A percentile compares a stretch with the other conserved stretches of the same genome.
These are phyloP conservation scores for Simalia tracyae DNA, from an alignment of 2,797 vertebrate genomes.

Conservation along the genomic window DNA sequence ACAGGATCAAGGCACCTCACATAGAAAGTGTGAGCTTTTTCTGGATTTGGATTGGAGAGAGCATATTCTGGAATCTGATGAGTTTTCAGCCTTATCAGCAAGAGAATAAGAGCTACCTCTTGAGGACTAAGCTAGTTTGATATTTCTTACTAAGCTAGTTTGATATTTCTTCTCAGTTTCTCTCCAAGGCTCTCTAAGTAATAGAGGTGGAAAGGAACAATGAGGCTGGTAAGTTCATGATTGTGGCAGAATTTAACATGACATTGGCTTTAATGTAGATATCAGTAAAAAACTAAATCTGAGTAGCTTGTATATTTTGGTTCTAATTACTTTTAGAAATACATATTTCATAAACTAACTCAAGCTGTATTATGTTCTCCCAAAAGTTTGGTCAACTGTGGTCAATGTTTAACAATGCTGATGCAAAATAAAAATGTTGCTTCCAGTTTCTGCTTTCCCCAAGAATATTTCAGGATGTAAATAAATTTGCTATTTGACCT, in stretches of 20 bases:
- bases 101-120: not conserved
- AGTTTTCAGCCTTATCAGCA: not conserved
- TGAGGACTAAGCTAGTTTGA: not conserved
- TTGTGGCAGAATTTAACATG: slow-evolving; percentile 25
- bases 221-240: not conserved
- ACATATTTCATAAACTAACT: slow-evolving; percentile 28
- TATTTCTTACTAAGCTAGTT: not conserved
- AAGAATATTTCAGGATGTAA: slow-evolving; percentile 16
- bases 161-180: not conserved
- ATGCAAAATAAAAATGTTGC: slow-evolving; percentile 13
- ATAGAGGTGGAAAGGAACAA: not conserved
- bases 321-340: slow-evolving; percentile 44
- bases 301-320: slow-evolving; percentile 1
- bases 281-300: not conserved
- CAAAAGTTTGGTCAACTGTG: slow-evolving; percentile 23
- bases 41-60: too few species aligned
- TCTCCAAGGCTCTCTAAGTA: not conserved
- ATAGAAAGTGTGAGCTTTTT: not conserved
- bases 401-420: slow-evolving; percentile 30
- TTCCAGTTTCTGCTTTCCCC: slow-evolving; percentile 35
- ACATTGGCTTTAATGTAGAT: not conserved
- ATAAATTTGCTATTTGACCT: slow-evolving; percentile 12
- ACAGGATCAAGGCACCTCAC: not conserved
- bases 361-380: not conserved
- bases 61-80: too few species aligned